These are phyloP conservation scores for Epistrophe eligans DNA, from an alignment of 2,888 invertebrate species.

Conservation along the genomic window DNA sequence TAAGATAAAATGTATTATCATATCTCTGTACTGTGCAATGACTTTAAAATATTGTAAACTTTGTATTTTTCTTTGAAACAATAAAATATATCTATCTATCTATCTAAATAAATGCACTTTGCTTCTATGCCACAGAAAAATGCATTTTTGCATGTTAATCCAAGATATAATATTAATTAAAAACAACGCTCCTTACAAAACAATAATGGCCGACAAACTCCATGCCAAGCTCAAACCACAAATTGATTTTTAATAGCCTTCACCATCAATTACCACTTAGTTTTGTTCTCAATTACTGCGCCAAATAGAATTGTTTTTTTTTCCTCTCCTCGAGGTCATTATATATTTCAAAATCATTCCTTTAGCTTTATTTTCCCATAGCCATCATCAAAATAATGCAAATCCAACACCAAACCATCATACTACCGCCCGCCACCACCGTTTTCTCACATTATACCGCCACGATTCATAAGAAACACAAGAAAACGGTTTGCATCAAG, in stretches of 20 bases:
- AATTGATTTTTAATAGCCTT: constrained; percentile 53
- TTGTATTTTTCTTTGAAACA: too few species aligned
- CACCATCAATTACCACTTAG: constrained; percentile 44
- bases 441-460: constrained; percentile 11
- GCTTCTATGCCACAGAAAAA: background rate
- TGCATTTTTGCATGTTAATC: background rate
- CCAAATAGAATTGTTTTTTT: constrained; percentile 22
- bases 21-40: too few species aligned
- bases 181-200: background rate
- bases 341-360: constrained; percentile 20
- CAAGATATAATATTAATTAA: constrained; percentile 8
- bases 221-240: constrained; percentile 15
- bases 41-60: too few species aligned
- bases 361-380: constrained; percentile 29
- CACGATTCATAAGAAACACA: constrained; percentile 37
- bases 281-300: constrained; percentile 39
- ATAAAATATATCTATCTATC: too few species aligned
- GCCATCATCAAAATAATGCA: constrained; percentile 36
- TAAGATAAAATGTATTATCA: too few species aligned
- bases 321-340: constrained; percentile 41
- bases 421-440: background rate
- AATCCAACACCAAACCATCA: background rate
- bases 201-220: background rate
- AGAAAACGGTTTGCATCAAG: background rate
- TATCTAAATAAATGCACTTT: background rate